Evolutionary conservation across 2,888 invertebrate genomes (phyloP), one percentile per base, ranked within the genome.

Genomic region (Pachydiplax longipennis): DNA sequence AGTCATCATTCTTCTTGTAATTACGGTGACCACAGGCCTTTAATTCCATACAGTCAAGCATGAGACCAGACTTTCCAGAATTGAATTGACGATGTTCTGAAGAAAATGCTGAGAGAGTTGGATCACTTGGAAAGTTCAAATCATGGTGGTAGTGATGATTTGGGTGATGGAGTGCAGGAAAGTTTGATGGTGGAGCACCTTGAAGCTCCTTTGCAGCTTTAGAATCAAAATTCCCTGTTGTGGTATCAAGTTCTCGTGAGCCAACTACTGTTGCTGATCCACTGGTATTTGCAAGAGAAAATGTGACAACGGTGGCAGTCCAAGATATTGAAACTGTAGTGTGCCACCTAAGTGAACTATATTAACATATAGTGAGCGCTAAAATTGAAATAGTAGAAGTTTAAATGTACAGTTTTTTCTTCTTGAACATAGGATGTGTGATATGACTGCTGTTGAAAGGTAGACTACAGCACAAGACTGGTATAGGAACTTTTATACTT

Each of bases 251-350:
- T 31, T 80, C 80, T 65, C 83, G 91, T 44, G 81, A 58, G n/a
- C 65, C 81, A 61, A 91, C 91, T 37, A 90, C 93, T 87, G 93
- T 92, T 53, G 93, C 87, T 22, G 87, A 87, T 61, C 58, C 87
- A 1, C 65, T 91, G 37, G 91, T 90, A 61, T 92, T 91, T 82
- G 80, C 91, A 81, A 91, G 91, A 90, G 92, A 92, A 87, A 92
- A 92, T 91, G 92, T 92, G 73, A 91, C 92, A 90, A 92, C 92
- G 48, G 97, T 98, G 48, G 98, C 98, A 22, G 98, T 98, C 91
- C 94, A 98, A 90, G 97, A 98, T 93, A 97, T 98, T 82, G 97
- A 97, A 93, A 97, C 97, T 91, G 98, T 98, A 91, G 97, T 98
- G 91, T 98, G 98, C 94, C 97, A 97, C 93, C 94, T 98, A 93